Evolutionary conservation across 1,140 invertebrate species (phyloP).

Genomic region (Charaxes varanes): DNA sequence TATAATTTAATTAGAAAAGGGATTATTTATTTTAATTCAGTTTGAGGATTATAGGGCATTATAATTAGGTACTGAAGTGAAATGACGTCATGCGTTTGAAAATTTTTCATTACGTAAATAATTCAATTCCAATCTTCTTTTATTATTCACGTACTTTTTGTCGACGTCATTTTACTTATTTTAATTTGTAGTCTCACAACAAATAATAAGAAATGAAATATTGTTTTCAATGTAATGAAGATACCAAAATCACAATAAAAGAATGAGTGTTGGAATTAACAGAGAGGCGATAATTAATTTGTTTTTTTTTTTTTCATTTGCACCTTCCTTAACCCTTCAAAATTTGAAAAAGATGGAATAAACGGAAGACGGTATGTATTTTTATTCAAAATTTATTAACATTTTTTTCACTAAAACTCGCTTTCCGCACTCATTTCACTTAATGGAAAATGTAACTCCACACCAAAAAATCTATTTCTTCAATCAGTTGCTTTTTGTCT

Average conservation of each 20-base stretch:
- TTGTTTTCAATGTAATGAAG: constrained; percentile 48
- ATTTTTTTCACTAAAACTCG: constrained; percentile 54
- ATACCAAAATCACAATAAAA: constrained; percentile 70
- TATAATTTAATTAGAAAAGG: constrained; percentile 60
- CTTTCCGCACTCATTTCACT: constrained; percentile 52
- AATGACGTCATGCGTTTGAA: constrained; percentile 35
- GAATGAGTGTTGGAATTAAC: constrained; percentile 73
- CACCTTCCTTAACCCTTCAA: constrained; percentile 43
- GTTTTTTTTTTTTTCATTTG: constrained; percentile 53
- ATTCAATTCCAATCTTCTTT: constrained; percentile 3
- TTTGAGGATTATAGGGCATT: constrained; percentile 51
- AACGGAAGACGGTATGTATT: constrained; percentile 63
- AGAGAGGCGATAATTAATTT: constrained; percentile 59
- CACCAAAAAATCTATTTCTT: background rate
- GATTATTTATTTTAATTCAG: constrained; percentile 63
- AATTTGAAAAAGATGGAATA: constrained; percentile 42
- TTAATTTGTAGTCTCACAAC: constrained; percentile 70
- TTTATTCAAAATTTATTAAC: constrained; percentile 39
- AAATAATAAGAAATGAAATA: constrained; percentile 67
- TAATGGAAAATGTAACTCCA: constrained; percentile 45
- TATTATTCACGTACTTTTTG: background rate
- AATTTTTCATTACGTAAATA: constrained; percentile 15
- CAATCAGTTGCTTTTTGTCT: constrained; percentile 2
- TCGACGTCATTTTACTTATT: constrained; percentile 45
- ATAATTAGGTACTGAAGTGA: constrained; percentile 25